Base-by-base conservation (phyloP, 92 coral and sea anemone species). In the Parazoanthus swiftii region DNA sequence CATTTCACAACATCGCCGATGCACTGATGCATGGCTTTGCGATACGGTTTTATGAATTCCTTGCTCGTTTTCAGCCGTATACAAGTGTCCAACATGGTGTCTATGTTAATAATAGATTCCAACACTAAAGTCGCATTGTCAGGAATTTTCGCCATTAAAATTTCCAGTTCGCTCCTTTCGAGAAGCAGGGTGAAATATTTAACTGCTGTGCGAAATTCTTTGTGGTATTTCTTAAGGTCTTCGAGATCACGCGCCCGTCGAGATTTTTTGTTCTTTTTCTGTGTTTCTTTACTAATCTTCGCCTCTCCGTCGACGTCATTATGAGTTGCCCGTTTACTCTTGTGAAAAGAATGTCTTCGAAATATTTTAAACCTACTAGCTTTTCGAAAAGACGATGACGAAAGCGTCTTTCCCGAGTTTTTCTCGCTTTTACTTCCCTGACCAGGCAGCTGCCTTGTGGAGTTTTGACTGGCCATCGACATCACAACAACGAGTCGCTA, bases 51-150 rank as follows among this genome's bases (percentile, higher is more conserved):
- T 36, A 97, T 83, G 71, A 93, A 96, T 14, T 84, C 90, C 77
- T 91, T 93, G 67, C 90, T 93, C 73, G 90, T 88, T 39, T 97
- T 96, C 38, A 94, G 92, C n/a, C 95, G 93, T 6, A 95, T 91
- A 68, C 98, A 95, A 0, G 98, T 92, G 79, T 94, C 95, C 83
- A 97, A 82, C 94, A 97, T 92, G 80, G 92, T 91, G 85, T 97
- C 98, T 14, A 97, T 97, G 91, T 94, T 91, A 58, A 95, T 97
- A 33, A 97, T 93, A 10, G 99, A 97, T 65, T 95, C 99, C 73
- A 97, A 84, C 51, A 97, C 94, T 65, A 97, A 91, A 35, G 96
- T 92, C 26, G 95, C 92, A 90, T 95, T 97, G 88, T 94, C 99
- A 4, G 99, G 99, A 35, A 97, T 92, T 89, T 95, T 97, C 3